These are phyloP conservation scores for Leptoteleia sp. DNA, from an alignment of 1,140 invertebrate species.

Conservation along the genomic window DNA sequence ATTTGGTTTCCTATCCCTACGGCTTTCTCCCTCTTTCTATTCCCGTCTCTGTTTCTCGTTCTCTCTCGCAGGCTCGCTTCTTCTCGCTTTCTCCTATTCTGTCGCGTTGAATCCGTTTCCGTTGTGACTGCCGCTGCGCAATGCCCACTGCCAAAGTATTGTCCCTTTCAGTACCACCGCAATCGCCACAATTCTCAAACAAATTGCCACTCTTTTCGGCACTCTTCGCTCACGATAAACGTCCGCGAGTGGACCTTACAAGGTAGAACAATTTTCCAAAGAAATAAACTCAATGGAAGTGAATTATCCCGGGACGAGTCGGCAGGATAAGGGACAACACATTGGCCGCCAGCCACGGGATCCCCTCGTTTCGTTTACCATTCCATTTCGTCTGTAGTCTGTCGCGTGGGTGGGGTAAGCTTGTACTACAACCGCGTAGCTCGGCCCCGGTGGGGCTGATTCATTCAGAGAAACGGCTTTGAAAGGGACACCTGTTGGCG, in stretches of 20 bases:
- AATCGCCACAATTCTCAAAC: too few relatives aligned
- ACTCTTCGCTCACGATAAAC: too few relatives aligned
- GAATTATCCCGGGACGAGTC: too few relatives aligned
- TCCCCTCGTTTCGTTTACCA: constrained; percentile 81
- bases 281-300: too few relatives aligned
- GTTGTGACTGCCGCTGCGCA: constrained; percentile 78
- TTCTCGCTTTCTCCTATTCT: constrained; percentile 73
- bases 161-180: constrained; percentile 56
- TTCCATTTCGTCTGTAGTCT: constrained; percentile 81
- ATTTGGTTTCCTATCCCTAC: constrained; percentile 78
- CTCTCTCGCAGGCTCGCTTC: constrained; percentile 67
- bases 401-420: constrained; percentile 78
- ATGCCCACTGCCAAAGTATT: constrained; percentile 72
- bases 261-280: too few relatives aligned
- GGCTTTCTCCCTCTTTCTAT: constrained; percentile 70
- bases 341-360: constrained; percentile 63
- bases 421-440: constrained; percentile 76
- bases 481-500: constrained; percentile 82
- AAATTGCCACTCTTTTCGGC: too few relatives aligned
- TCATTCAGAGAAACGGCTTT: constrained; percentile 82
- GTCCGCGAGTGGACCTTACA: too few relatives aligned
- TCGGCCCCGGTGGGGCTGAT: constrained; percentile 78
- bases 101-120: constrained; percentile 79
- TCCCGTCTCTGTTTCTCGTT: constrained; percentile 70
- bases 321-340: constrained; percentile 70